Conservation (phyloP, 2,113 vertebrate genomes). For the Heterotilapia buettikoferi region DNA sequence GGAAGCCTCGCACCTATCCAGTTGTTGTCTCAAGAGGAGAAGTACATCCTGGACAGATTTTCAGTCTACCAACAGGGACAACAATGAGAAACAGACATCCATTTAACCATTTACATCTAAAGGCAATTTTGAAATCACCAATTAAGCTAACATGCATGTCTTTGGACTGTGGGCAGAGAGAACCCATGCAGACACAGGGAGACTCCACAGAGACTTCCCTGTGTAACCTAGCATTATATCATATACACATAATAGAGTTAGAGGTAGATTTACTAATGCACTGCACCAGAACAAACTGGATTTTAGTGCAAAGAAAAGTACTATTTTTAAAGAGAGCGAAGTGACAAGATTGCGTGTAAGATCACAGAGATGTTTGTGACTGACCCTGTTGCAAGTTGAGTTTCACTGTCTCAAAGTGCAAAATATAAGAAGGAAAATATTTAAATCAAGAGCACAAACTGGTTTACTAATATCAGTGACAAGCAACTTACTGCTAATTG, state of each 20-base stretch:
- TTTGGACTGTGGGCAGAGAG: background rate
- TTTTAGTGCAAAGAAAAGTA: background rate
- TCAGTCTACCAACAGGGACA: background rate
- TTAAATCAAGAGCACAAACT: background rate
- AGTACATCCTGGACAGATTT: background rate
- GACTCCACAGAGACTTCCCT: background rate
- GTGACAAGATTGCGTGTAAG: background rate
- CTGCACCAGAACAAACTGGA: background rate
- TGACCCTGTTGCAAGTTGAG: background rate
- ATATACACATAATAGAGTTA: background rate
- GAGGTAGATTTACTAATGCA: background rate
- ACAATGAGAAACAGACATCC: background rate
- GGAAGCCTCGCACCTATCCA: fast-evolving
- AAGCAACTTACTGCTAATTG: background rate
- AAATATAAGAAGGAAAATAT: background rate
- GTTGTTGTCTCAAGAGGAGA: background rate
- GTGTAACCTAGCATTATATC: background rate
- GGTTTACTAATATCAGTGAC: background rate
- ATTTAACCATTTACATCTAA: background rate
- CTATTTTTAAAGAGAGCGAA: background rate
- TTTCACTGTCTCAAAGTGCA: background rate
- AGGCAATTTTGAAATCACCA: background rate
- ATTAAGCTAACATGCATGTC: background rate
- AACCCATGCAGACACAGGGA: background rate
- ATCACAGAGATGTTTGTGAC: background rate